Evolutionary conservation across 2,113 vertebrate species (phyloP).

Genomic region (Coptodon bakossiorum): DNA sequence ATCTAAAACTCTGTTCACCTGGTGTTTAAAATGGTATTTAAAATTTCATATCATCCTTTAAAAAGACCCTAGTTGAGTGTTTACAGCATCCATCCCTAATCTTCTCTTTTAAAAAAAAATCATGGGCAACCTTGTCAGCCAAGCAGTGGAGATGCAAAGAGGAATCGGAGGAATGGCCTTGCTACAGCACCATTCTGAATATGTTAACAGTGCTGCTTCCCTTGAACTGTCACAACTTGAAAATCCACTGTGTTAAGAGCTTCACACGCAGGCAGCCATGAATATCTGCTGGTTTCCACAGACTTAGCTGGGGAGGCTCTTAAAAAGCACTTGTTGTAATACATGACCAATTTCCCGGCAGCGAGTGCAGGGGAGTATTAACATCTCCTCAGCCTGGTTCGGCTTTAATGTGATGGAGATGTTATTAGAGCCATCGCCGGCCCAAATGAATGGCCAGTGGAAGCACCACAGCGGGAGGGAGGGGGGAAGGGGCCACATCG

Average conservation of each 20-base stretch:
- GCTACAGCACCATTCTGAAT: constrained; percentile 64
- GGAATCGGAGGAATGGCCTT: constrained; percentile 65
- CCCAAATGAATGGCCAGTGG: constrained; percentile 59
- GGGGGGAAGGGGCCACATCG: neutral
- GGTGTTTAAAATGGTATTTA: neutral
- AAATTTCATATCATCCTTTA: constrained; percentile 11
- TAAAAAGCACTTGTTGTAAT: constrained; percentile 67
- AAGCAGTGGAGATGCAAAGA: constrained; percentile 44
- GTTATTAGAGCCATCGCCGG: constrained; percentile 63
- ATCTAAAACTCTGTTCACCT: neutral
- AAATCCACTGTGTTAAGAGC: constrained; percentile 54
- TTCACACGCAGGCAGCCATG: constrained; percentile 33
- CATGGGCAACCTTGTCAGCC: constrained; percentile 57
- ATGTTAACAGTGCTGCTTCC: constrained; percentile 62
- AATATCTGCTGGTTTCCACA: constrained; percentile 38
- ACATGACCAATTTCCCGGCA: constrained; percentile 54
- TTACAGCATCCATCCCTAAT: constrained; percentile 46
- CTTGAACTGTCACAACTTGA: constrained; percentile 72
- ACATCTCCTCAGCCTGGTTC: constrained; percentile 52
- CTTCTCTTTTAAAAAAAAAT: constrained; percentile 35
- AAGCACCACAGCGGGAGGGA: constrained; percentile 42
- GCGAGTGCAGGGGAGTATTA: constrained; percentile 50
- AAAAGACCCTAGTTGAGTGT: constrained; percentile 3
- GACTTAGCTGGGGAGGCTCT: constrained; percentile 46
- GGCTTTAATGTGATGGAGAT: constrained; percentile 64